phyloP scores from a whole-genome alignment of 1,140 invertebrate genomes.

The Dinoponera quadriceps region DNA sequence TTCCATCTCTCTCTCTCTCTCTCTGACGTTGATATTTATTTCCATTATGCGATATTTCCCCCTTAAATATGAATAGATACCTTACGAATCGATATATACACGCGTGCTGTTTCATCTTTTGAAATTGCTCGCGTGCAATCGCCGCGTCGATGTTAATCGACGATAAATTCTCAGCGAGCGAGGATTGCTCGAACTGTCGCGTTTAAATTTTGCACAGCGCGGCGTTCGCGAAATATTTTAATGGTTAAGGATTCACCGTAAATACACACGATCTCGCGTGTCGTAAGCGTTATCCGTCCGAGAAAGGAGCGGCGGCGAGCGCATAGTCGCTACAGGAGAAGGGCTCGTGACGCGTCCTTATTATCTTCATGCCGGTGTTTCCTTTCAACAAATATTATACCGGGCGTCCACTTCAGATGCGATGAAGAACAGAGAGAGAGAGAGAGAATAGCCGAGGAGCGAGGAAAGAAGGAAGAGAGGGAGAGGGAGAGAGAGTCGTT shows the following conservation, averaged over 20 bases:
- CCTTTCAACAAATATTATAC: slow-evolving; percentile 44
- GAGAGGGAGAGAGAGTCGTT: neutral
- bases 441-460: neutral
- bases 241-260: neutral
- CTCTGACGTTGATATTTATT: neutral
- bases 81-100: neutral
- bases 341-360: neutral
- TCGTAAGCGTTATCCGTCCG: slow-evolving; percentile 12
- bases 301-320: neutral
- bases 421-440: neutral
- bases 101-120: too few species aligned
- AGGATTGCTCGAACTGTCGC: neutral
- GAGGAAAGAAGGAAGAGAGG: neutral
- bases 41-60: neutral
- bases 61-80: slow-evolving; percentile 9
- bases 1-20: neutral
- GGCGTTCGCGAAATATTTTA: slow-evolving; percentile 8
- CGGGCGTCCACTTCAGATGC: slow-evolving; percentile 9
- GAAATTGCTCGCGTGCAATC: too few species aligned
- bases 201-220: neutral
- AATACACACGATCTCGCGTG: neutral
- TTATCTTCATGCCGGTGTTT: slow-evolving; percentile 14
- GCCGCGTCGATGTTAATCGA: neutral
- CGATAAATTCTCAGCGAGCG: neutral
- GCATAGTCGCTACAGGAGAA: slow-evolving; percentile 19